Evolutionary conservation across 2,888 invertebrate species (phyloP), one percentile per base, ranked within the genome.

Genomic region (Cyclophora albipunctata): DNA sequence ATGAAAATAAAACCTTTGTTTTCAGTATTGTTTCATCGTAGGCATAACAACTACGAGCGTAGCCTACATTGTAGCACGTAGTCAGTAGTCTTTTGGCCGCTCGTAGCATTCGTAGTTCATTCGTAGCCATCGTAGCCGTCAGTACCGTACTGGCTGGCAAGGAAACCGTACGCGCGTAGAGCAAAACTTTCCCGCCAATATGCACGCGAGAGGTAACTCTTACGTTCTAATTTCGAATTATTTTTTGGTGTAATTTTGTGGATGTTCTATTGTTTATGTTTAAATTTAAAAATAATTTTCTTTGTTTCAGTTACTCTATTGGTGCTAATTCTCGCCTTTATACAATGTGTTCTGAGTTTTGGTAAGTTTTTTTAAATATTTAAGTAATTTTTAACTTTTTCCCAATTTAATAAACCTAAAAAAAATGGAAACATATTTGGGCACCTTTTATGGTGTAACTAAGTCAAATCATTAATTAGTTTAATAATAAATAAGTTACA

Each of bases 261-360:
- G 40, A 2, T 7, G 7, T 40, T 40, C 3, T 7, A 40, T 7
- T 40, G 40, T 5, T 40, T 2, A 40, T 7, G 7, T 40, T 40
- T 40, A 7, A 7, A 7, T 40, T 40, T 40, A 3, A 40, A 40
- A 7, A 3, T 3, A 40, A 7, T 56, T 50, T 54, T 46, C 62
- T 62, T 77, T 75, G 73, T 84, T 84, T 50, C 84, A 85, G 85
- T 79, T 76, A 67, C 76, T 64, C 69, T 68, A 51, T 72, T 79
- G 75, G 78, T 83, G 78, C 71, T 85, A 69, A 68, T 78, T 69
- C 68, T 80, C 68, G 72, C 75, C 62, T 76, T 70, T 57, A 61
- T 79, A 63, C 73, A 75, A 53, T 67, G 63, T 52, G 78, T 73
- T 51, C 67, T 67, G 57, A 75, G 80, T 74, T 83, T 85, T 54